Percentiles rank a stretch among this genome's conserved stretches.
These are phyloP conservation scores for Megaceryle maxima DNA, from an alignment of 2,113 vertebrate species.

Conservation along the genomic window DNA sequence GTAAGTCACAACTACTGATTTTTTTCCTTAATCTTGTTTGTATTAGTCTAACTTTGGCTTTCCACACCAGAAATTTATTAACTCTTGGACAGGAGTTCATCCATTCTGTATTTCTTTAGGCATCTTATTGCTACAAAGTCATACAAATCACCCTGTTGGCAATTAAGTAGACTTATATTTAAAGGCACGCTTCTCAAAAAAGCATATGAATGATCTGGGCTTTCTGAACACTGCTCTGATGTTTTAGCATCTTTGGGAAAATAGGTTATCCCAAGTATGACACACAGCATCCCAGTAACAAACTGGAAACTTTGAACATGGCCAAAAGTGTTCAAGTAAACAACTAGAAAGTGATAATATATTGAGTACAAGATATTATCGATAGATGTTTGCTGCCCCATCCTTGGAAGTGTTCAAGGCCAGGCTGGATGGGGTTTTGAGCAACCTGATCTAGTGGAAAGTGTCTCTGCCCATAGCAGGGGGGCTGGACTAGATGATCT, in stretches of 20 bases:
- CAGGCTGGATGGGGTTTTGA: not conserved
- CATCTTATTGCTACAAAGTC: not conserved
- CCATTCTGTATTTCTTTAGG: not conserved
- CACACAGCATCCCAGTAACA: not conserved
- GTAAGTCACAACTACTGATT: not conserved
- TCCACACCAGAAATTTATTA: not conserved
- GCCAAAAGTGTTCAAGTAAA: not conserved
- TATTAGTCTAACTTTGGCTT: not conserved
- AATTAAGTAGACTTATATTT: not conserved
- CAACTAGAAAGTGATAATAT: not conserved
- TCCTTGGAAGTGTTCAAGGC: not conserved
- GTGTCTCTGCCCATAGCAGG: accelerated
- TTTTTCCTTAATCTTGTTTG: not conserved
- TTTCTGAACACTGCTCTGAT: not conserved
- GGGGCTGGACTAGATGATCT: not conserved
- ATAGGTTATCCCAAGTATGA: not conserved
- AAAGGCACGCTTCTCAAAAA: not conserved
- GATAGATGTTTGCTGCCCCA: not conserved
- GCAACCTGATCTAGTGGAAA: not conserved
- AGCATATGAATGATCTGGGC: not conserved
- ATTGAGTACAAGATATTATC: not conserved
- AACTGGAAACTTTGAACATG: not conserved
- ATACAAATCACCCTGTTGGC: not conserved
- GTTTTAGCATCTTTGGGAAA: not conserved
- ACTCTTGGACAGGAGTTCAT: not conserved